phyloP scores from a whole-genome alignment of 2,113 vertebrate species.

The Pycnonotus jocosus region DNA sequence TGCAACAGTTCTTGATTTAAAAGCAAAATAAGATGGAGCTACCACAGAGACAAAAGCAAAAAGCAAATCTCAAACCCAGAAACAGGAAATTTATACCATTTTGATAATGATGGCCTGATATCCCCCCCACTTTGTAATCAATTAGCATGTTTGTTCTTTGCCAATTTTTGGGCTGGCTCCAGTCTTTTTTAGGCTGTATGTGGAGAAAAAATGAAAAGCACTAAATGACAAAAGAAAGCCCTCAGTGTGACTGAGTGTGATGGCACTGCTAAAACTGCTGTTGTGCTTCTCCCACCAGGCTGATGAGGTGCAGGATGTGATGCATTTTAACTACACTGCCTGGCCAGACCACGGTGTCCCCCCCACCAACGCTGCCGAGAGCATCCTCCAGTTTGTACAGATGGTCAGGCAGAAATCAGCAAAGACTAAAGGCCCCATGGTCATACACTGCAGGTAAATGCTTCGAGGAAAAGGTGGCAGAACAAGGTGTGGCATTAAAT shows the following conservation, averaged over 20 bases:
- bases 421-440: slow-evolving; percentile 82
- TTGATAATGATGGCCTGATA: not conserved
- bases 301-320: slow-evolving; percentile 85
- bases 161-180: not conserved
- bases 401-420: slow-evolving; percentile 88
- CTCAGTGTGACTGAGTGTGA: not conserved
- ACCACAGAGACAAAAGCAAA: not conserved
- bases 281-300: slow-evolving; percentile 70
- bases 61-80: not conserved
- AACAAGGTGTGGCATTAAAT: not conserved
- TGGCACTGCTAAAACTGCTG: not conserved
- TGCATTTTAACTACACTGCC: slow-evolving; percentile 94
- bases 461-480: not conserved
- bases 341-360: slow-evolving; percentile 98
- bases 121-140: not conserved
- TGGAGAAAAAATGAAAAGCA: rapidly evolving
- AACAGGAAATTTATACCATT: not conserved
- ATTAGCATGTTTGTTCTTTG: not conserved
- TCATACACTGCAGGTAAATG: slow-evolving; percentile 93
- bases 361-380: slow-evolving; percentile 87
- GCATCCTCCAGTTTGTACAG: slow-evolving; percentile 93
- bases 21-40: not conserved
- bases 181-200: not conserved
- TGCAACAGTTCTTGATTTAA: not conserved
- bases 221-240: not conserved